Evolutionary conservation across 2,888 invertebrate genomes (phyloP), one percentile per base, ranked within the genome.

Genomic region (Dolomedes plantarius): DNA sequence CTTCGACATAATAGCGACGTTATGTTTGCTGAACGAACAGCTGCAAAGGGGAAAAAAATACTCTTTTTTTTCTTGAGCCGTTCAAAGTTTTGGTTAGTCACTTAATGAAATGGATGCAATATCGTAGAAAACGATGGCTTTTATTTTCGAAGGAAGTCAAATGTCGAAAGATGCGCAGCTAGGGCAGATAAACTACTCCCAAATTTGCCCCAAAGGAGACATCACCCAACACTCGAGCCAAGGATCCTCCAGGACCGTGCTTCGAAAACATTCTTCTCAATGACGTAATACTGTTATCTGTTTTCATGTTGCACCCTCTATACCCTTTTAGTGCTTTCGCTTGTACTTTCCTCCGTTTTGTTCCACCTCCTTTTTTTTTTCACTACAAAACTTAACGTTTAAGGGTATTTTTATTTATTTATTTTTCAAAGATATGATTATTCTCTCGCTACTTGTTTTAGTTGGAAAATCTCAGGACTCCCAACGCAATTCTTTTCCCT

Each of bases 31-130:
- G n/a, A n/a, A n/a, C n/a, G n/a, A n/a, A n/a, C n/a, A n/a, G n/a
- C n/a, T n/a, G n/a, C n/a, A 62, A 62, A 19, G 1, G 19, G 13
- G 29, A 5, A 29, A 65, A 29, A 19, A 67, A 16, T 32, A 1
- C 39, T 23, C 28, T 50, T 46, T n/a, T n/a, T n/a, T n/a, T n/a
- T 23, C 46, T 23, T 19, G 68, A 73, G 80, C 73, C 80, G 80
- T 73, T 73, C 29, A 50, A 67, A 69, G n/a, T 80, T 80, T 79
- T 36, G 31, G 64, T 73, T 46, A 50, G 27, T 28, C 28, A 72
- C 29, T 73, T 81, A 81, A 81, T 81, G 81, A 81, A 81, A 74
- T 74, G 73, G 50, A 62, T 62, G 68, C 67, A 62, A 41, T 56
- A 62, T 62, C 32, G 62, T 32, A 19, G 64, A 11, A 72, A 81